Evolutionary conservation across 2,797 vertebrate genomes (phyloP), one percentile per base, ranked within the genome.

Genomic region (Vultur gryphus): DNA sequence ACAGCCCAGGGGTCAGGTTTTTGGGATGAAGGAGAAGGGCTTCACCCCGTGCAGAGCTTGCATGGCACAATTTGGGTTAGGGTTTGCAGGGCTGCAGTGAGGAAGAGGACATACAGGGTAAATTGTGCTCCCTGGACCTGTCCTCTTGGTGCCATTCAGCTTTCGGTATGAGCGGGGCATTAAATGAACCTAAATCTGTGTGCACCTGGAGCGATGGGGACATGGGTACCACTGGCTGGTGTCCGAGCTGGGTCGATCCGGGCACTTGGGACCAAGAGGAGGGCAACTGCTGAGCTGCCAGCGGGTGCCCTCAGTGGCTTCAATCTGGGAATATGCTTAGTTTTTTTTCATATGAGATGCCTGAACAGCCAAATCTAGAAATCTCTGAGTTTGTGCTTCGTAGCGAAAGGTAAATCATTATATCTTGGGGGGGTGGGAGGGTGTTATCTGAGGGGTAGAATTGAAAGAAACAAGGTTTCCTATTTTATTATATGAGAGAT

Each of bases 401-500:
- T 59, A 83, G 55, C 3, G 1, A 87, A 88, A 61, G 64, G 75
- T 77, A 82, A 92, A 91, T 89, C 55, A 2, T 79, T 89, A 1
- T 65, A 57, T n/a, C 54, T 48, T 64, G 52, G 9, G 20, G 23
- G 80, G 72, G 65, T 55, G 82, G 91, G 91, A 66, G 66, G 90
- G 84, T 65, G 71, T 65, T 91, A 29, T 15, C 0, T 48, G 89
- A 84, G 90, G 96, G 94, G 31, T 21, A 81, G 90, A 91, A 73
- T 8, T 43, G 92, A 93, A 90, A 89, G 66, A 97, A 89, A 90
- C 26, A 43, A 95, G 94, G 85, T 89, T 96, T 95, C 84, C 91
- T 97, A 97, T 97, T 97, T 97, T 97, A 93, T 94, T 96, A 97
- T 69, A 89, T 17, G 31, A 97, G 93, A 97, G 92, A 75, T 96